Percentiles rank a stretch among this genome's conserved stretches.
Conservation (phyloP, 2,888 invertebrate genomes). For the Plebejus melissa region DNA sequence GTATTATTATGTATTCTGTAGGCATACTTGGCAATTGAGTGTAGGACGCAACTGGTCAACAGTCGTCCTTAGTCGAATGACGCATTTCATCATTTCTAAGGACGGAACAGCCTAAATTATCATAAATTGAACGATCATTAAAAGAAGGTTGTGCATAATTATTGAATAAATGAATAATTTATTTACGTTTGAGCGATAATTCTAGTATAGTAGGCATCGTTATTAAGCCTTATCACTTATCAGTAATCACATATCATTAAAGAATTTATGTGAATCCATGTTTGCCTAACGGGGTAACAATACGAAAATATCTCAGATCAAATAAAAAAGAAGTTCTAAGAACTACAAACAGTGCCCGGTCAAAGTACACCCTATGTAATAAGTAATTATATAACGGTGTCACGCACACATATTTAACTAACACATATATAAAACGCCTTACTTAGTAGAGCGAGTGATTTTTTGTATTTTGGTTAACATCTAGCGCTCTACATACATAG, state of each 20-base stretch:
- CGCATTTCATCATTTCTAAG: slow-evolving; percentile 11
- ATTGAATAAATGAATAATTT: slow-evolving; percentile 3
- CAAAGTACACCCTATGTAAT: neutral
- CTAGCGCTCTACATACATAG: too few species aligned
- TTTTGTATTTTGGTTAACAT: too few species aligned
- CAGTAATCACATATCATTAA: neutral
- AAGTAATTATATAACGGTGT: neutral
- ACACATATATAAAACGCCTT: neutral
- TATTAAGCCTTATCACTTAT: neutral
- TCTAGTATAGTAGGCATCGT: neutral
- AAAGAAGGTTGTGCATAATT: slow-evolving; percentile 8
- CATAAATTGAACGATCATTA: neutral
- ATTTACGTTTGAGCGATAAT: neutral
- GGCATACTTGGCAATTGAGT: neutral
- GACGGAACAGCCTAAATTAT: neutral
- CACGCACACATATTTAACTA: neutral
- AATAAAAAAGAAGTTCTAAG: neutral
- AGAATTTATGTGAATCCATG: neutral
- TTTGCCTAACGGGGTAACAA: neutral
- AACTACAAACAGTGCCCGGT: neutral
- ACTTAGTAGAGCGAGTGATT: neutral
- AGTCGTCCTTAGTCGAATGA: neutral
- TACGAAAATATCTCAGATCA: neutral
- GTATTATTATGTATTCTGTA: neutral
- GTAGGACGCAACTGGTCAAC: neutral